Evolutionary conservation across 2,888 invertebrate genomes (phyloP).

Genomic region (Catocala sponsa): DNA sequence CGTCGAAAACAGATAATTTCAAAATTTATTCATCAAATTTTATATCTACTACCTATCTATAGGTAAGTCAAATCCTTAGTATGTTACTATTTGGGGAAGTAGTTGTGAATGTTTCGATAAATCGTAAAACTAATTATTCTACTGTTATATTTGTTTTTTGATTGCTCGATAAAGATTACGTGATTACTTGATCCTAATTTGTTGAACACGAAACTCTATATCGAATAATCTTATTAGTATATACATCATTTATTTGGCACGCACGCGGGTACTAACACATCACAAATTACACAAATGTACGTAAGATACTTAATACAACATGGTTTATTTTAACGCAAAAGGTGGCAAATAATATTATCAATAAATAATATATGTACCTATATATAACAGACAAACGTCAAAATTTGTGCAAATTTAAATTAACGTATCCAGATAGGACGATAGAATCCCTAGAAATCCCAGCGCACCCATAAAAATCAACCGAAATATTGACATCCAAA

Average conservation of each 20-base stretch:
- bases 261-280: conserved; percentile 48
- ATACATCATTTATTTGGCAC: conserved; percentile 62
- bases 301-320: neutral
- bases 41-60: conserved; percentile 1
- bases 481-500: no score
- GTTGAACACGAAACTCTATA: conserved; percentile 47
- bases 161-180: conserved; percentile 25
- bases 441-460: no score
- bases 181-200: conserved; percentile 27
- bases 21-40: conserved; percentile 3
- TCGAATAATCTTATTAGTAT: conserved; percentile 47
- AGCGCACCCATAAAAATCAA: no score
- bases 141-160: conserved; percentile 24
- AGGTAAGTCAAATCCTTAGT: conserved; percentile 34
- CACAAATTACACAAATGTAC: conserved; percentile 56
- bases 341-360: no score
- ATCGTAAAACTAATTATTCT: conserved; percentile 20
- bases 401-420: no score
- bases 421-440: no score
- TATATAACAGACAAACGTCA: no score
- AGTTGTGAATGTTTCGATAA: conserved; percentile 12
- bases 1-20: neutral
- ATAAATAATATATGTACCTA: no score
- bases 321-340: no score
- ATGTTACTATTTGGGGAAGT: conserved; percentile 12